phyloP scores from a whole-genome alignment of 2,113 vertebrate species.

The Phyllopteryx taeniolatus region DNA sequence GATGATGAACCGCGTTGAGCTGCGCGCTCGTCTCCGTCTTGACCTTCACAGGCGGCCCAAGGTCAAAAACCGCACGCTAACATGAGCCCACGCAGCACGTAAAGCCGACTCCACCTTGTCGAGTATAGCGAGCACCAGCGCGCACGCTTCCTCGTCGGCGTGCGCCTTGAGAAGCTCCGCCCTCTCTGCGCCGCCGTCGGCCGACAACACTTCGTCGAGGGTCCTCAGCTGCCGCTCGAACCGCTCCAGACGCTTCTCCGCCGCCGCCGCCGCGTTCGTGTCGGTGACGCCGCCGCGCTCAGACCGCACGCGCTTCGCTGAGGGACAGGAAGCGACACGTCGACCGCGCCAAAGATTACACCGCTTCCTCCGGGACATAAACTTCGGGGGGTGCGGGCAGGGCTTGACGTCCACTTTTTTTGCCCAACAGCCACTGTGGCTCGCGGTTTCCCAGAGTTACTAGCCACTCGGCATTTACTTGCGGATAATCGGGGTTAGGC shows the following conservation, averaged over 20 bases:
- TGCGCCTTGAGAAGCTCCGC: slow-evolving; percentile 66
- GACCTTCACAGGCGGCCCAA: slow-evolving; percentile 61
- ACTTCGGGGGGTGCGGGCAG: too few relatives aligned
- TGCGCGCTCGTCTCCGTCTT: slow-evolving; percentile 71
- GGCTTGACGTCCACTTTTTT: too few relatives aligned
- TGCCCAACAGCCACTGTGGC: too few relatives aligned
- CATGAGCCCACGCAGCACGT: neutral
- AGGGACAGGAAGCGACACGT: neutral
- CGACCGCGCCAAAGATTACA: neutral
- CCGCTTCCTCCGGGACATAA: neutral
- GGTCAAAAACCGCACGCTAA: too few relatives aligned
- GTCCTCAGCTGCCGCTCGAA: slow-evolving; percentile 72
- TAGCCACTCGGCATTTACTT: too few relatives aligned
- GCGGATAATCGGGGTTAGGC: too few relatives aligned
- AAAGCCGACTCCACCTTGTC: slow-evolving; percentile 61
- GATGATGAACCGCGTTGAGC: slow-evolving; percentile 67
- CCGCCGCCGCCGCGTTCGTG: neutral
- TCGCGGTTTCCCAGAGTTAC: too few relatives aligned
- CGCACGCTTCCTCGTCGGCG: slow-evolving; percentile 54
- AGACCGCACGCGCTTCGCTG: slow-evolving; percentile 20
- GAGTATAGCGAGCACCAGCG: slow-evolving; percentile 59
- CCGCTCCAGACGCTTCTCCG: slow-evolving; percentile 66
- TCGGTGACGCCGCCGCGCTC: neutral
- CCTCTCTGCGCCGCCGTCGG: slow-evolving; percentile 61
- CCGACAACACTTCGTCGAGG: slow-evolving; percentile 56